These are phyloP conservation scores for Girardia tigrina DNA, from an alignment of 2,888 invertebrate genomes.

Conservation along the genomic window DNA sequence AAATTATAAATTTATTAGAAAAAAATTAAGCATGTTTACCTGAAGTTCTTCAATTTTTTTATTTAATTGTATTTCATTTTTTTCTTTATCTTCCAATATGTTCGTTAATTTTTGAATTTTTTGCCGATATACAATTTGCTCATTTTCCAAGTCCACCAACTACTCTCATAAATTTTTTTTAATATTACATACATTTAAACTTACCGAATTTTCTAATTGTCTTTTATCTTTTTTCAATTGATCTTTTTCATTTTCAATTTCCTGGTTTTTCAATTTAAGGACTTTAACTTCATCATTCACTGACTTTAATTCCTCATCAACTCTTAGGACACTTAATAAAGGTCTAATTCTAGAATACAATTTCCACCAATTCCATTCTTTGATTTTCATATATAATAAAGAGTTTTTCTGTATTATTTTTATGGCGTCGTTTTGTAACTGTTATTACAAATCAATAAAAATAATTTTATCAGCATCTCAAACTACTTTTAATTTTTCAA, in stretches of 20 bases:
- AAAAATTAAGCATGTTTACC: neutral
- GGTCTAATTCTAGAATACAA: neutral
- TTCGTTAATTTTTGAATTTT: constrained; percentile 1
- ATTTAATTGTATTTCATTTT: neutral
- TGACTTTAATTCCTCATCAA: neutral
- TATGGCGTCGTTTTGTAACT: neutral
- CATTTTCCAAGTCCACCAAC: neutral
- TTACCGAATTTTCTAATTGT: neutral
- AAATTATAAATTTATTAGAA: neutral
- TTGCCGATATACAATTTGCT: neutral
- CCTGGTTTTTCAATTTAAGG: neutral
- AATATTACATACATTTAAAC: neutral
- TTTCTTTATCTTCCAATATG: constrained; percentile 9
- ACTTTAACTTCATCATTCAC: neutral
- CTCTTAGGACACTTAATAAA: neutral
- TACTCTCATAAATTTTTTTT: neutral
- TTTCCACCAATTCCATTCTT: constrained; percentile 12
- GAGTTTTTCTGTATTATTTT: neutral
- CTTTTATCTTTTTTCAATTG: neutral
- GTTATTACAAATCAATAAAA: neutral
- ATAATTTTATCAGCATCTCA: neutral
- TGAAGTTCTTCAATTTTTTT: neutral
- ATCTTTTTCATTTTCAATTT: neutral
- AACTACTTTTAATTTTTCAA: too few relatives aligned
- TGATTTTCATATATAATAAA: neutral